Conservation (phyloP, 2,797 vertebrate genomes). For the Rachycentron canadum region DNA sequence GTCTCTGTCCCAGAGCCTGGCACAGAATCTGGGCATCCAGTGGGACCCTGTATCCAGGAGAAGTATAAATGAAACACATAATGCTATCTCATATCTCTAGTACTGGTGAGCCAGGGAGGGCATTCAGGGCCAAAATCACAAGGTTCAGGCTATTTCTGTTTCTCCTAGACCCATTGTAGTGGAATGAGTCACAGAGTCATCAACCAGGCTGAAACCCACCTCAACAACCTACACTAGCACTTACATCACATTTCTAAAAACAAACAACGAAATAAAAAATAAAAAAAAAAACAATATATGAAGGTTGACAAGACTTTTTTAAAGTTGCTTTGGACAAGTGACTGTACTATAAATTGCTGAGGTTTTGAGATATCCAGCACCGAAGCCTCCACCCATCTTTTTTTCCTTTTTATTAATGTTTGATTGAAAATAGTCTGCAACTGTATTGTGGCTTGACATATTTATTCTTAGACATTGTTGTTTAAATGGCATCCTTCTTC, state of each 20-base stretch:
- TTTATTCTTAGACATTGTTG: not conserved
- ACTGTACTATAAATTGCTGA: not conserved
- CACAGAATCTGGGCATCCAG: constrained; percentile 97
- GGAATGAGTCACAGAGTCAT: not conserved
- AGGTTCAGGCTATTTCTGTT: not conserved
- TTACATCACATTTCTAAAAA: not conserved
- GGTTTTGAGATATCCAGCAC: constrained; percentile 6
- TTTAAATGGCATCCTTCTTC: not conserved
- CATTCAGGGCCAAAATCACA: constrained; percentile 6
- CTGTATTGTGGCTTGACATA: not conserved
- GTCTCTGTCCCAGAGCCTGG: constrained; percentile 94
- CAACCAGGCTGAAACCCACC: not conserved
- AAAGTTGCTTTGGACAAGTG: not conserved
- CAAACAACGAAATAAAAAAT: not conserved
- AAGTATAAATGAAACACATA: constrained; percentile 84
- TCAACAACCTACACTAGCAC: not conserved
- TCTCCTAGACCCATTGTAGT: not conserved
- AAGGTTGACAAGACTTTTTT: not conserved
- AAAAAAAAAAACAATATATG: too few species aligned
- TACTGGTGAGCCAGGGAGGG: not conserved
- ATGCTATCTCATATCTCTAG: constrained; percentile 2
- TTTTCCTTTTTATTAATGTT: not conserved
- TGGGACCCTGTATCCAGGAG: constrained; percentile 94
- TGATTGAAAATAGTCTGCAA: not conserved
- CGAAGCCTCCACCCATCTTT: not conserved